phyloP scores from a whole-genome alignment of 2,113 vertebrate genomes.

The Spilogale gracilis region DNA sequence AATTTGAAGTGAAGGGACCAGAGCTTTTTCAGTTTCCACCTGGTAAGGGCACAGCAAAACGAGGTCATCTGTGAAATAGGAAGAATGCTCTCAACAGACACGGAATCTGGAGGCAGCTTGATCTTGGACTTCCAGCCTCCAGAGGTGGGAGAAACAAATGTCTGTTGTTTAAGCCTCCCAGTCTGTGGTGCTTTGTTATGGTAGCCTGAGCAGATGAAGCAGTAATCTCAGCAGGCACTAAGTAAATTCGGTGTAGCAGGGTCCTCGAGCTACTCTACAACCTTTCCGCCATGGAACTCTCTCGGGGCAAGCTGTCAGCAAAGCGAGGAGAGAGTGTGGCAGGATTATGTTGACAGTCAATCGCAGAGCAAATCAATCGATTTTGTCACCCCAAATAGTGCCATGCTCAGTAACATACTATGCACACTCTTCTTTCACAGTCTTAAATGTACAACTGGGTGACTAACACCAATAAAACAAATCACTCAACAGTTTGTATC shows the following conservation, averaged over 20 bases:
- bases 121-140: not conserved
- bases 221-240: not conserved
- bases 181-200: not conserved
- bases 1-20: not conserved
- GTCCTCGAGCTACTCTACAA: accelerated
- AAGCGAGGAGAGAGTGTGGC: not conserved
- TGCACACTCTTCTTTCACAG: no score
- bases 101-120: not conserved
- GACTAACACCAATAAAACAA: not conserved
- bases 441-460: not conserved
- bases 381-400: not conserved
- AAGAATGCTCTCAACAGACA: not conserved
- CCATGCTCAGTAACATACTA: not conserved
- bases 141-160: not conserved
- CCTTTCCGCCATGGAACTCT: not conserved
- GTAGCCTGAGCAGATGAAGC: not conserved
- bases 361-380: not conserved
- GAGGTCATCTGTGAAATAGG: not conserved
- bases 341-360: not conserved
- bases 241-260: not conserved
- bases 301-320: not conserved
- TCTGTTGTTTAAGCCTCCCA: not conserved
- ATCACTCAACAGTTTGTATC: not conserved
- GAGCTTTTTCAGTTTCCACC: not conserved
- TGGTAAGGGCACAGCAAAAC: not conserved